phyloP scores from a whole-genome alignment of 2,888 invertebrate species.

The Brachyptera risi region DNA sequence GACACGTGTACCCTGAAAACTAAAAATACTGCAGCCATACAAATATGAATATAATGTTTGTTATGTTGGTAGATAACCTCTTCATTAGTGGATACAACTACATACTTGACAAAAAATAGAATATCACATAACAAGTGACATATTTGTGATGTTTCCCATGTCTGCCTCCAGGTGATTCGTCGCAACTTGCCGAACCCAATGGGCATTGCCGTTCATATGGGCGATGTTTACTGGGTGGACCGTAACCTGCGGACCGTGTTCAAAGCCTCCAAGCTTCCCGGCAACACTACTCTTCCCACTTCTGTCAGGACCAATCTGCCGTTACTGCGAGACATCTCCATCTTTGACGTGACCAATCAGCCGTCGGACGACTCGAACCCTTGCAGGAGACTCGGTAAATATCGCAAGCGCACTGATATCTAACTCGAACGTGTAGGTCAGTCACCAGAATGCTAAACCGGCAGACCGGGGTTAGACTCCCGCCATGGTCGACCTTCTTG shows the following conservation, averaged over 20 bases:
- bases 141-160: too few relatives aligned
- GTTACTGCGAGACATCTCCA: slow-evolving; percentile 83
- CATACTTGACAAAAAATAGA: too few relatives aligned
- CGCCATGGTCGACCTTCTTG: too few relatives aligned
- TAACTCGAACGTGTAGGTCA: too few relatives aligned
- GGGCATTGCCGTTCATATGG: slow-evolving; percentile 83
- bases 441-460: too few relatives aligned
- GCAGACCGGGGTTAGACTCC: too few relatives aligned
- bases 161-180: slow-evolving; percentile 63
- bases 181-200: slow-evolving; percentile 88
- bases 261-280: slow-evolving; percentile 67
- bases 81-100: not conserved
- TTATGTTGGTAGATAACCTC: not conserved
- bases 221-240: slow-evolving; percentile 92
- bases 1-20: too few relatives aligned
- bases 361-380: slow-evolving; percentile 79
- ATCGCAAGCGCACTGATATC: slow-evolving; percentile 72
- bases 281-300: slow-evolving; percentile 58
- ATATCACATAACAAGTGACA: too few relatives aligned
- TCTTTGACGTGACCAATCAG: slow-evolving; percentile 86
- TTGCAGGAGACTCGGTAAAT: slow-evolving; percentile 65
- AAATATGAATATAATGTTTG: too few relatives aligned
- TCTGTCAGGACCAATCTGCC: slow-evolving; percentile 77
- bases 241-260: slow-evolving; percentile 81
- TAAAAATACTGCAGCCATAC: too few relatives aligned